Conservation (phyloP, 2,113 vertebrate genomes). For the Orthochromis indermauri region DNA sequence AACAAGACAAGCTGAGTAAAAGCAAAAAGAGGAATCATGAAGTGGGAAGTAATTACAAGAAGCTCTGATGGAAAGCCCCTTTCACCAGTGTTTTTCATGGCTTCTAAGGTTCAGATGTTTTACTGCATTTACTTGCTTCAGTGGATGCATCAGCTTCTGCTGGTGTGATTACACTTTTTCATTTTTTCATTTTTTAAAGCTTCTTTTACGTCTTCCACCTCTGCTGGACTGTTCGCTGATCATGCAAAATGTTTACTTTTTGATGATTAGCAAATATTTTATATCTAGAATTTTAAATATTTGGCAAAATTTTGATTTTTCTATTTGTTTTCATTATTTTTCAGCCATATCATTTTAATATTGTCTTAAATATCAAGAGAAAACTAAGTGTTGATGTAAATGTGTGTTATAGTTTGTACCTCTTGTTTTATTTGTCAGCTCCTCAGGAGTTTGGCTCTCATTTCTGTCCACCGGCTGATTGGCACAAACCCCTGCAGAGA, state of each 20-base stretch:
- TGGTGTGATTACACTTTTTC: not conserved
- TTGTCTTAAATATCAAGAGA: not conserved
- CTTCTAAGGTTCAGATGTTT: not conserved
- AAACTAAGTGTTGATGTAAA: not conserved
- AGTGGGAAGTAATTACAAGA: not conserved
- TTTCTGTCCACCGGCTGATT: not conserved
- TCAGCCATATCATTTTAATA: not conserved
- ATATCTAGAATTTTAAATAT: not conserved
- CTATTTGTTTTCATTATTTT: not conserved
- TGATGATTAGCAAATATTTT: not conserved
- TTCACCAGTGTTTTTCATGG: not conserved
- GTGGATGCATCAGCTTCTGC: not conserved
- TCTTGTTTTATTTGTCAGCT: not conserved
- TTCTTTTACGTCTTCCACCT: not conserved
- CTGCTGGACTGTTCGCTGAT: accelerated
- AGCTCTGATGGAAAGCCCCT: not conserved
- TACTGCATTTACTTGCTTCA: not conserved
- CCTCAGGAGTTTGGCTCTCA: not conserved
- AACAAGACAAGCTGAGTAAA: not conserved
- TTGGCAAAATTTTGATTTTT: not conserved
- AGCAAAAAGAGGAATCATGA: not conserved
- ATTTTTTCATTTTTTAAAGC: not conserved
- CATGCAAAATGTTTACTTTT: not conserved
- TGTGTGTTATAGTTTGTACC: not conserved
- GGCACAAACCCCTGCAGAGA: not conserved